Conservation (phyloP, 2,888 invertebrate species). For the Antitype chi region DNA sequence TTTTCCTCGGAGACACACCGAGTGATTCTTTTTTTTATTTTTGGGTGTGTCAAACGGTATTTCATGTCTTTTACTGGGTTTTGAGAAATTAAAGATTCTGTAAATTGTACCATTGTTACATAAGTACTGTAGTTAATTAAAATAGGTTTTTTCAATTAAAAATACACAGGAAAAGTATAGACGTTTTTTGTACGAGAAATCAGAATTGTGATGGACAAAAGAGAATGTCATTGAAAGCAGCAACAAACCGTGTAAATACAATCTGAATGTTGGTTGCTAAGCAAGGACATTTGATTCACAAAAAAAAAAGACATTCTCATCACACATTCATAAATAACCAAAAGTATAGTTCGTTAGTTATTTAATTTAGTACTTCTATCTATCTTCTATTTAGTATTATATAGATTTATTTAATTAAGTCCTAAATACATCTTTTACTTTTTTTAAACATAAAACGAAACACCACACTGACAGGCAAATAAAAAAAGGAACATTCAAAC, state of each 20-base stretch:
- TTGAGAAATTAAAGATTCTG: not conserved
- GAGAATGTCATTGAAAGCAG: slow-evolving; percentile 36
- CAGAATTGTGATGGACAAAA: slow-evolving; percentile 20
- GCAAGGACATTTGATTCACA: slow-evolving; percentile 18
- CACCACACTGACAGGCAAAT: slow-evolving; percentile 10
- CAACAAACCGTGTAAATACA: slow-evolving; percentile 18
- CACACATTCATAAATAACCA: not conserved
- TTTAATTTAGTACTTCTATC: too few relatives aligned
- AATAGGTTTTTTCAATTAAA: not conserved
- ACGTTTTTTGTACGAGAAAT: not conserved
- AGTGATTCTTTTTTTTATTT: slow-evolving; percentile 52
- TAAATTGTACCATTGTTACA: too few relatives aligned
- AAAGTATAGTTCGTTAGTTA: too few relatives aligned
- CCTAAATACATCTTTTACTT: too few relatives aligned
- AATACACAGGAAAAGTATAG: not conserved
- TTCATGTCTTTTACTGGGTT: not conserved
- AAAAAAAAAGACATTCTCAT: not conserved
- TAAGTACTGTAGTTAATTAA: not conserved
- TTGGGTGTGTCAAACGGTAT: not conserved
- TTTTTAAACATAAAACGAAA: not conserved
- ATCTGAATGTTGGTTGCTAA: slow-evolving; percentile 30
- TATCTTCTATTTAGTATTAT: too few relatives aligned
- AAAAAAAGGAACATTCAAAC: slow-evolving; percentile 10
- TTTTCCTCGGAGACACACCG: slow-evolving; percentile 86
- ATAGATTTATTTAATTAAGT: too few relatives aligned